Base-by-base conservation (phyloP, 1,140 invertebrate genomes). In the Drosophila prosaltans region DNA sequence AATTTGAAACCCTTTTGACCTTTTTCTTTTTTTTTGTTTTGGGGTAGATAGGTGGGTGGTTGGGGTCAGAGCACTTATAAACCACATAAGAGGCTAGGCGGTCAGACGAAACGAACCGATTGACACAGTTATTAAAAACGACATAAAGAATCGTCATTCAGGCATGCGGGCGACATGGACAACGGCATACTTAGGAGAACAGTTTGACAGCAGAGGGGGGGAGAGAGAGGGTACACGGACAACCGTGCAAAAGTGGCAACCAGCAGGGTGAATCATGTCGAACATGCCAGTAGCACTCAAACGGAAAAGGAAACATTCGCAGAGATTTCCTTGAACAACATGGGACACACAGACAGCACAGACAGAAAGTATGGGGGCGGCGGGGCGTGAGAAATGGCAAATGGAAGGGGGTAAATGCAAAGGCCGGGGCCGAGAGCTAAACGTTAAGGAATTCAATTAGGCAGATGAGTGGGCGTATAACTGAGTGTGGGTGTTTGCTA, bases 401-500 rank as follows among this genome's bases (percentile, higher is more conserved):
- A 3, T 48, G 30, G 58, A 21, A 39, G 32, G 45, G 2, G 32
- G 9, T 2, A 36, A 36, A 3, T 48, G 30, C 45, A 16, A 39
- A 28, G 45, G 2, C n/a, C 9, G 8, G 30, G 10, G 39, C 5
- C 9, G 62, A 10, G 24, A 62, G 62, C 66, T 41, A 67, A 65
- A 41, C 67, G 83, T 74, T 88, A 88, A 88, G 84, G 83, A 89
- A 88, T 88, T 89, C 83, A 88, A 88, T 88, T 88, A 88, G 83
- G 83, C 84, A 88, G 83, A 89, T 88, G 83, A 84, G 84, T 79
- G 72, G 72, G 67, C 39, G 75, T 67, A 61, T 68, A 65, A n/a
- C 48, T 74, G 57, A 43, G 54, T 4, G 26, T 36, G 30, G 21
- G 48, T 32, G 43, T 41, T 16, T 16, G 16, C 0, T 16, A 16